Evolutionary conservation across 1,140 invertebrate genomes (phyloP), one percentile per base, ranked within the genome.

Genomic region (Chrysoperla carnea): DNA sequence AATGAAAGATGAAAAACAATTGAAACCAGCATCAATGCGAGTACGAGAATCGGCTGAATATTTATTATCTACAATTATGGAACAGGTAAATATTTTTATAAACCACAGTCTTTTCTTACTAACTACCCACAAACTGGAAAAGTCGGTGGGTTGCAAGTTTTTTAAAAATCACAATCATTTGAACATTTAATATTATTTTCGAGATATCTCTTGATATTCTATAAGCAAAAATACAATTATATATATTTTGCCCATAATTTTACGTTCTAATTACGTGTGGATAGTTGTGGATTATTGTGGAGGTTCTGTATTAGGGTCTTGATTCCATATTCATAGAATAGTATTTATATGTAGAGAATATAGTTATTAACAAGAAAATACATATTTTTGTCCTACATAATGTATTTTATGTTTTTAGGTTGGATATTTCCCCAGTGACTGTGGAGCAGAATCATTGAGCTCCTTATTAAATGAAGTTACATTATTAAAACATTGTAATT

Each of bases 1-100:
- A 63, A 84, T 90, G 69, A 98, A 97, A 58, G 85, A 92, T 49
- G 88, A 94, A 46, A 98, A 98, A 58, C 85, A 93, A 61, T 57
- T 93, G 29, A 95, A 95, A 59, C 93, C 93, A 8, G 90, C 86
- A 1, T 96, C 92, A 0, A 88, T 95, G 80, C 69, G 93, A 45
- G 93, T 98, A 0, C 73, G 89, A 52, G 92, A 97, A 67, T 89
- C 92, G 1, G 93, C 93, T 0, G 92, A 98, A 63, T 84, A 82
- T 38, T 66, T 97, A 31, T 67, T 97, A 0, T 88, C 85, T 43
- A 76, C 84, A 42, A 84, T 97, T 46, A 71, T 96, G 6, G 89
- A 95, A 63, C 88, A 94, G 69, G 84, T 87, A 49, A 46, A 46
- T 48, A 3, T 23, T 23, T n/a, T n/a, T n/a, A n/a, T n/a, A 7